Base-by-base conservation (phyloP, 2,888 invertebrate species). In the Cantharis flavilabris region DNA sequence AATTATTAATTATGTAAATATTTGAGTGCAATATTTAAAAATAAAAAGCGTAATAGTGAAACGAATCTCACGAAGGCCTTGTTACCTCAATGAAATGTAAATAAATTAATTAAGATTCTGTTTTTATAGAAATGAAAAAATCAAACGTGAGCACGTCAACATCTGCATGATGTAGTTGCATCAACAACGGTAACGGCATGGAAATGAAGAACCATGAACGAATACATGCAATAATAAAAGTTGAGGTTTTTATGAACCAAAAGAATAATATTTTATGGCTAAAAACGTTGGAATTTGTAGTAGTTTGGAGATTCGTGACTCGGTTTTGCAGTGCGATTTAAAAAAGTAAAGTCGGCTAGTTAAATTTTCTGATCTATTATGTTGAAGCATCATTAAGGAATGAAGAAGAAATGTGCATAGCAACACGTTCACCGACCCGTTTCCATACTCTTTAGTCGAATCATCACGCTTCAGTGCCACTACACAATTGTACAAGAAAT, bases 341-440 rank as follows among this genome's bases (percentile, higher is more conserved):
- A 18, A 30, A 11, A 30, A 28, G 23, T 49, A 18, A 69, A 62
- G 30, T 70, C 16, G 28, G 18, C 70, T 63, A 73, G 63, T 62
- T 73, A 73, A 33, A 62, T 69, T 30, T 63, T 73, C 49, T 49
- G 65, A 71, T 70, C 64, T 13, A 69, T 26, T 62, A 69, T 28
- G 70, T 62, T 67, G 67, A 49, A 73, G 65, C 73, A 62, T 70
- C 65, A 67, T 63, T 20, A 33, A 70, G 20, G 18, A 49, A 73
- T 75, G 75, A 72, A 72, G 74, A 77, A 70, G 76, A 78, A 78
- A 76, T 76, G 74, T 77, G 79, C 81, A 81, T 81, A 78, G 78
- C 81, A 69, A 64, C 63, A 76, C 81, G 81, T 81, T 81, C 81
- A 81, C 78, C 81, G 81, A 81, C 81, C 81, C 72, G 67, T 70